Conservation (phyloP, 2,888 invertebrate genomes). For the Nemotelus nigrinus region DNA sequence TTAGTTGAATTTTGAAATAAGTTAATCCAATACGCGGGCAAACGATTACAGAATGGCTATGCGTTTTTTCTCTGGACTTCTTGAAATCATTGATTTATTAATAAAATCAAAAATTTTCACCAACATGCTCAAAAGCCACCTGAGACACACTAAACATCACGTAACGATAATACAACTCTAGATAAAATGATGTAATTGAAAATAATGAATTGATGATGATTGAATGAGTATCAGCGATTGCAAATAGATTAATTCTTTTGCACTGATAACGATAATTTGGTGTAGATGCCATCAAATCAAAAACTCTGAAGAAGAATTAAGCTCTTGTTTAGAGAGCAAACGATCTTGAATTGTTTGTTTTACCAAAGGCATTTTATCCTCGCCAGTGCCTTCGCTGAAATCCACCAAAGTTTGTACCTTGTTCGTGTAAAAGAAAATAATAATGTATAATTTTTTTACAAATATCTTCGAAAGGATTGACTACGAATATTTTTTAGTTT, state of each 20-base stretch:
- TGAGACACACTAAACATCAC: slow-evolving; percentile 27
- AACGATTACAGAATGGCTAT: too few relatives aligned
- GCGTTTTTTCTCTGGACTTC: too few relatives aligned
- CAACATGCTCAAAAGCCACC: neutral
- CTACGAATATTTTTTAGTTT: neutral
- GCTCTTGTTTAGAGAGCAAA: slow-evolving; percentile 11
- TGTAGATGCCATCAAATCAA: slow-evolving; percentile 10
- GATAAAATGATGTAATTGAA: too few relatives aligned
- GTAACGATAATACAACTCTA: slow-evolving; percentile 8
- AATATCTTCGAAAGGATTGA: neutral
- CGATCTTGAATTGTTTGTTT: slow-evolving; percentile 61
- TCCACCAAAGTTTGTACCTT: slow-evolving; percentile 88
- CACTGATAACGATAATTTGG: neutral
- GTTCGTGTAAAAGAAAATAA: slow-evolving; percentile 52
- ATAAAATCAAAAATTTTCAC: neutral
- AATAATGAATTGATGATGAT: too few relatives aligned
- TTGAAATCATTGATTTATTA: too few relatives aligned
- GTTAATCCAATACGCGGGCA: too few relatives aligned
- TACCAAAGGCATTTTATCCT: slow-evolving; percentile 94
- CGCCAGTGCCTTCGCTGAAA: slow-evolving; percentile 86
- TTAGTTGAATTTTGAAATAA: too few relatives aligned
- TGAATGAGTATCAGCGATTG: too few relatives aligned
- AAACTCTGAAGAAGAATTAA: neutral
- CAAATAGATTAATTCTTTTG: too few relatives aligned
- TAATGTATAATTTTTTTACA: slow-evolving; percentile 26